A percentile compares a stretch with the other conserved stretches of the same genome.
phyloP scores from a whole-genome alignment of 1,140 invertebrate genomes.

The Neodiprion virginianus region DNA sequence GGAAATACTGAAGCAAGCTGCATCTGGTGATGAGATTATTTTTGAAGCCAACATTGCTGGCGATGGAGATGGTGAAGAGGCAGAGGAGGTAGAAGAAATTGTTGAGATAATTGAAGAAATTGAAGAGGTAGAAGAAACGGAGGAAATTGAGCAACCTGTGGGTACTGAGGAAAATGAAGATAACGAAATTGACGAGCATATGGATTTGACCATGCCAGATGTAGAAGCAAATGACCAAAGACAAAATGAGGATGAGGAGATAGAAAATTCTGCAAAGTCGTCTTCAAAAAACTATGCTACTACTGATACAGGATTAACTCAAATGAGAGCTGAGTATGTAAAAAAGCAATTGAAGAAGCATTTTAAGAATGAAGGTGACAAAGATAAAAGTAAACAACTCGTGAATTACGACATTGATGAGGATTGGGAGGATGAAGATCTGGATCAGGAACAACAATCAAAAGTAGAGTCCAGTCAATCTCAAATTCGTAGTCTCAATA shows the following conservation, averaged over 20 bases:
- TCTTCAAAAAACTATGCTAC: slow-evolving; percentile 5
- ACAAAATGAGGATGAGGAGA: slow-evolving; percentile 20
- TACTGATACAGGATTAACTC: background rate
- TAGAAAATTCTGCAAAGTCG: slow-evolving; percentile 24
- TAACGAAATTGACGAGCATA: background rate
- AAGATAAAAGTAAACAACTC: slow-evolving; percentile 32
- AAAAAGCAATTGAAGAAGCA: background rate
- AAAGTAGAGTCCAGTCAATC: slow-evolving; percentile 28
- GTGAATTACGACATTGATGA: slow-evolving; percentile 51
- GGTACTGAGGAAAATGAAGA: background rate
- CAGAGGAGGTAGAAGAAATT: slow-evolving; percentile 50
- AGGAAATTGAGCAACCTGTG: slow-evolving; percentile 29
- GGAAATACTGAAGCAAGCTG: slow-evolving; percentile 45
- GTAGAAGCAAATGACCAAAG: slow-evolving; percentile 15
- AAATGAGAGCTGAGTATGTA: background rate
- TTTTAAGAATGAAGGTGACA: slow-evolving; percentile 7
- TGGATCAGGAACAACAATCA: slow-evolving; percentile 34
- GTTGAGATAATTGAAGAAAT: slow-evolving; percentile 45
- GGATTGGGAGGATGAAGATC: slow-evolving; percentile 57
- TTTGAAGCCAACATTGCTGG: slow-evolving; percentile 44
- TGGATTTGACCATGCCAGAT: no score
- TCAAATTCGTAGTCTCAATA: slow-evolving; percentile 20
- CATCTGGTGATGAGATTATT: slow-evolving; percentile 44
- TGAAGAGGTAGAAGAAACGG: slow-evolving; percentile 35
- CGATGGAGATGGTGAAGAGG: slow-evolving; percentile 35